Evolutionary conservation across 2,888 invertebrate genomes (phyloP).

Genomic region (Pseudococcus viburni): DNA sequence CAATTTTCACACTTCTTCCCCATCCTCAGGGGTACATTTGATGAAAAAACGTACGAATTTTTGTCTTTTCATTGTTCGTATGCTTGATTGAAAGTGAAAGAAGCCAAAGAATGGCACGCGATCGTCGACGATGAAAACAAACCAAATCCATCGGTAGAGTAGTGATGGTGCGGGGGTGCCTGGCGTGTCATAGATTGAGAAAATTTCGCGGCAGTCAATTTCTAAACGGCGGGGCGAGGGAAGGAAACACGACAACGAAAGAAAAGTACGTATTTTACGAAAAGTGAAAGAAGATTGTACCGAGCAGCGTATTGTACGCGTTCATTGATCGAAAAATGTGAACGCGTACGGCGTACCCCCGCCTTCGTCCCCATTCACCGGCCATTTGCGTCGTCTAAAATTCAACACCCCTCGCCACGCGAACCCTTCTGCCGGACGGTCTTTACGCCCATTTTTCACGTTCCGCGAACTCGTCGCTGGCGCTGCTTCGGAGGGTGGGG

Average conservation of each 20-base stretch:
- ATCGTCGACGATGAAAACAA: not conserved
- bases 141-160: too few relatives aligned
- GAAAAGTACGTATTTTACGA: not conserved
- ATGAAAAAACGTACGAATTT: too few relatives aligned
- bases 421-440: not conserved
- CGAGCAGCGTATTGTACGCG: constrained; percentile 38
- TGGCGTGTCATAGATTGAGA: not conserved
- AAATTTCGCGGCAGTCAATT: not conserved
- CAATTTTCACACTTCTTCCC: too few relatives aligned
- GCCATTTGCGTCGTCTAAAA: not conserved
- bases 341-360: not conserved
- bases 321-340: constrained; percentile 54
- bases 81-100: not conserved
- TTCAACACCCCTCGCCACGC: not conserved
- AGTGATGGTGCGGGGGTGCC: not conserved
- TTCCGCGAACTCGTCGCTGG: not conserved
- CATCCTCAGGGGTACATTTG: too few relatives aligned
- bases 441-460: not conserved
- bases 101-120: not conserved
- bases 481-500: too few relatives aligned
- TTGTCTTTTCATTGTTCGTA: too few relatives aligned
- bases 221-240: not conserved
- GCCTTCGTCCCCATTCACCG: not conserved
- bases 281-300: not conserved
- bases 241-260: too few relatives aligned